Evolutionary conservation across 2,888 invertebrate genomes (phyloP), one percentile per base, ranked within the genome.

Genomic region (Yponomeuta plumbellus): DNA sequence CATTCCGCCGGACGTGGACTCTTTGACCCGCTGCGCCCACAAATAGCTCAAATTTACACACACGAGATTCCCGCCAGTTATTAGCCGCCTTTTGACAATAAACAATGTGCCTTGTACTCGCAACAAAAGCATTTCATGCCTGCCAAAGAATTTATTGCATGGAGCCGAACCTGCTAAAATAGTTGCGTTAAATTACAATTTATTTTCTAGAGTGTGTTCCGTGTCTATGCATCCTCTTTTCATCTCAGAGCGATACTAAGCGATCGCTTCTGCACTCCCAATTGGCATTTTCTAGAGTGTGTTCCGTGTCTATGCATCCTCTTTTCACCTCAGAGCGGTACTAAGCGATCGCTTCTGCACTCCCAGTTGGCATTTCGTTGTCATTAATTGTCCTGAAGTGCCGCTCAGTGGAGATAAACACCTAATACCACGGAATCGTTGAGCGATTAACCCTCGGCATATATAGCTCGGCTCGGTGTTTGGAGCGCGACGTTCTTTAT

Each of bases 371-470:
- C 34, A 34, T 34, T 34, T 34, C 10, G 34, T 34, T 34, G 8
- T 8, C 34, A 34, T 34, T 5, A n/a, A n/a, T 26, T 26, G 1
- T 26, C 8, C 34, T 34, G 34, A 34, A 34, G 34, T 34, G 34
- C 34, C 8, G 34, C 34, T 34, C 34, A 34, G 34, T 8, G 34
- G 34, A 34, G 44, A 52, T 52, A 52, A 52, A 52, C 44, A 52
- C 44, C 44, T 58, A 11, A 58, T 58, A 34, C 44, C 44, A 4
- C 21, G 21, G 22, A 63, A 40, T 63, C 44, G 44, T 44, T 44
- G 2, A 26, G 13, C 63, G 63, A 63, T 63, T 44, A 63, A 63
- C 44, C 63, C 44, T 26, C 26, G 40, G 20, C 63, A 21, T 40
- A 63, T 11, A 44, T 13, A 63, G n/a, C n/a, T n/a, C n/a, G n/a